Conservation (phyloP, 1,140 invertebrate species). For the Nymphalis io region DNA sequence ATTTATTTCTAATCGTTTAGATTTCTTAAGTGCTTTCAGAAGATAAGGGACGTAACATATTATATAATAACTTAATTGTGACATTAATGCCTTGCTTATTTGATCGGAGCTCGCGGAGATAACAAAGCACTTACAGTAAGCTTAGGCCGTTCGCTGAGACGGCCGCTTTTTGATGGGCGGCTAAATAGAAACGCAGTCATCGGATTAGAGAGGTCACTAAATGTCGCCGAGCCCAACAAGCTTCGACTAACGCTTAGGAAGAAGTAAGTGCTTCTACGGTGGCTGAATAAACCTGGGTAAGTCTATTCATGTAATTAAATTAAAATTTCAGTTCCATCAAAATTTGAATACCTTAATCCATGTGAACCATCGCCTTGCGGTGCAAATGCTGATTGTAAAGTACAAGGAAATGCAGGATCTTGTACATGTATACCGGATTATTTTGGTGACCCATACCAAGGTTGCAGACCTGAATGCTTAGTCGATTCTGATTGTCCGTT, state of each 20-base stretch:
- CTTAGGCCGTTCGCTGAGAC: conserved; percentile 70
- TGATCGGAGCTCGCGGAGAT: conserved; percentile 77
- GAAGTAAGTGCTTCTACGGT: conserved; percentile 75
- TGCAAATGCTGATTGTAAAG: conserved; percentile 86
- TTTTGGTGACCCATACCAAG: conserved; percentile 89
- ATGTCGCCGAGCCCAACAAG: conserved; percentile 71
- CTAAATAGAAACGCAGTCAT: conserved; percentile 66
- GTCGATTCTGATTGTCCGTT: conserved; percentile 89
- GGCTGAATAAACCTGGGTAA: conserved; percentile 63
- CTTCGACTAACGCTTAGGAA: conserved; percentile 80
- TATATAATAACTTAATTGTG: conserved; percentile 66
- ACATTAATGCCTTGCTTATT: conserved; percentile 76
- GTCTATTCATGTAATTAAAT: conserved; percentile 59
- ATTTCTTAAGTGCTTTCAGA: conserved; percentile 67
- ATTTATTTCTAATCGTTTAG: conserved; percentile 57
- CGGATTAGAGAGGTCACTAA: conserved; percentile 70
- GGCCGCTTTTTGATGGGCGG: conserved; percentile 73
- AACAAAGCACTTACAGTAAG: conserved; percentile 80
- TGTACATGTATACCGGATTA: conserved; percentile 88
- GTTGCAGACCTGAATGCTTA: conserved; percentile 89
- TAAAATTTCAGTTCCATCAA: conserved; percentile 73
- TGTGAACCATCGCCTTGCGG: conserved; percentile 90
- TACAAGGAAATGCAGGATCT: conserved; percentile 83
- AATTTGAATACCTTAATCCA: conserved; percentile 81
- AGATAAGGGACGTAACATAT: conserved; percentile 63